Evolutionary conservation across 2,888 invertebrate species (phyloP), one percentile per base, ranked within the genome.

Genomic region (Spialia ferax): DNA sequence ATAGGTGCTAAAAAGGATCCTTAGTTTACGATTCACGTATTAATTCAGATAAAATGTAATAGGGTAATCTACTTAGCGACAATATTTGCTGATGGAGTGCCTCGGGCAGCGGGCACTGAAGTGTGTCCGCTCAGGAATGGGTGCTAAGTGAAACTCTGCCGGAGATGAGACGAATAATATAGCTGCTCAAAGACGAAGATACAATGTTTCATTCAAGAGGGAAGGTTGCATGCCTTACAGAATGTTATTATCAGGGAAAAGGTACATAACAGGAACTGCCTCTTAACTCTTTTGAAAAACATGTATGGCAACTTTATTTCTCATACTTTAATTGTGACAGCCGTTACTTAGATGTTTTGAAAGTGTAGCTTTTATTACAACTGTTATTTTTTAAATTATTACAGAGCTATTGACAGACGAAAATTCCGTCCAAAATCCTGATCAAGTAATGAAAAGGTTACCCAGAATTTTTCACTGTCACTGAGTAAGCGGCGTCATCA

Each of bases 81-180:
- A 55, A 55, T 55, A 45, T 45, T 22, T 45, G 54, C 29, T 54
- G 63, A 63, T 63, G 56, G 42, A 42, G 45, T 26, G 23, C 73
- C 73, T 72, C 74, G 78, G 77, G 78, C 78, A 79, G 72, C 74
- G 78, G 77, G 78, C 78, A 79, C 79, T 84, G 83, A 75, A 82
- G 82, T 82, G 81, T 85, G 84, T 84, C 84, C 85, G 83, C 70
- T 70, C 68, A 68, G 69, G 69, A 74, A 72, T 69, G 73, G 72
- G 74, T 71, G 83, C 82, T 84, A 82, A 88, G 84, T 87, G 85
- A 85, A 88, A 86, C 84, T 85, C 86, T 85, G 86, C 85, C 63
- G 63, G 63, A 68, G 68, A 68, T 63, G 68, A 59, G 57, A 62
- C 68, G 48, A 67, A 67, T 67, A 67, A 67, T 55, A 61, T 32